Conservation (phyloP, 1,140 invertebrate species). For the Magallana gigas region DNA sequence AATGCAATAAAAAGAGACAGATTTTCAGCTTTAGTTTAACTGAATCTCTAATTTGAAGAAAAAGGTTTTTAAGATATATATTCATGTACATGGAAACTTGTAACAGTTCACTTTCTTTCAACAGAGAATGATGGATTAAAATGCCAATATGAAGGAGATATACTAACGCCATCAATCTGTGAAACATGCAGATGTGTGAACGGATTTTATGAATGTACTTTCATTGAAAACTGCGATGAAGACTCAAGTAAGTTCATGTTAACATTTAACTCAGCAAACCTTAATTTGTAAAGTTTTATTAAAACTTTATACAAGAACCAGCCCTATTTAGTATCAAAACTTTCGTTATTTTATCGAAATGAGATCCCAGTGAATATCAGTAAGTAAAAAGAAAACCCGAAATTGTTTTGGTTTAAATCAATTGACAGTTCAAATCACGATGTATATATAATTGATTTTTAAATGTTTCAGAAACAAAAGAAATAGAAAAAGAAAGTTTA, state of each 20-base stretch:
- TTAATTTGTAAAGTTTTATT: too few relatives aligned
- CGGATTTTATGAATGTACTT: not conserved
- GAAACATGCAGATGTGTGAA: constrained; percentile 18
- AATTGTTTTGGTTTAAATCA: too few relatives aligned
- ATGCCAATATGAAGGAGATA: constrained; percentile 10
- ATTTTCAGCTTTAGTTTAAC: too few relatives aligned
- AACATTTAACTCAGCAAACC: not conserved
- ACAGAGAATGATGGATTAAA: not conserved
- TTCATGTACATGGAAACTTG: not conserved
- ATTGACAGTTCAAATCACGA: too few relatives aligned
- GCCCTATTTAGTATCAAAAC: too few relatives aligned
- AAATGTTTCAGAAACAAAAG: not conserved
- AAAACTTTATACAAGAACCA: too few relatives aligned
- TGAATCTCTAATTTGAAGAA: not conserved
- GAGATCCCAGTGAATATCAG: too few relatives aligned
- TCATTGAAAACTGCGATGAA: not conserved
- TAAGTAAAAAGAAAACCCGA: too few relatives aligned
- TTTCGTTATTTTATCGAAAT: too few relatives aligned
- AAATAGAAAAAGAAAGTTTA: constrained; percentile 21
- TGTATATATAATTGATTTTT: not conserved
- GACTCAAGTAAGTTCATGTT: constrained; percentile 4
- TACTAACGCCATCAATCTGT: not conserved
- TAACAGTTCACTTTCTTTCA: not conserved
- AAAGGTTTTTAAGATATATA: not conserved
- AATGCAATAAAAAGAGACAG: too few relatives aligned